These are phyloP conservation scores for Notoglanidium macrostoma DNA, from an alignment of 2,797 vertebrate species.

Conservation along the genomic window DNA sequence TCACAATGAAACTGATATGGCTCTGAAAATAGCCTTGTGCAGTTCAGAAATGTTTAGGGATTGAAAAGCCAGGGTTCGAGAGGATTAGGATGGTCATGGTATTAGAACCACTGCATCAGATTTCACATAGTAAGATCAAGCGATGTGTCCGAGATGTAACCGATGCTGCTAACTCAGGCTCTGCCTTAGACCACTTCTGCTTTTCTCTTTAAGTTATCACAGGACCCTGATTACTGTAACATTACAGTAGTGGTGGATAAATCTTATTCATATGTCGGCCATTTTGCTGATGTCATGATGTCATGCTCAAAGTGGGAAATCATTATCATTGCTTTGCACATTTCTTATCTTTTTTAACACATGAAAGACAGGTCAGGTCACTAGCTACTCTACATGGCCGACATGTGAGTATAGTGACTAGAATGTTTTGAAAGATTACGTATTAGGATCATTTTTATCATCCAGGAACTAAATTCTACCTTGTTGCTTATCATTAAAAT, in stretches of 20 bases:
- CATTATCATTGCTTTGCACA: neutral
- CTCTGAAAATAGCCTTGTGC: slow-evolving; percentile 69
- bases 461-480: neutral
- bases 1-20: slow-evolving; percentile 69
- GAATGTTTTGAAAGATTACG: neutral
- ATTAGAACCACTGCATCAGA: slow-evolving; percentile 10
- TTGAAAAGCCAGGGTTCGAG: slow-evolving; percentile 41
- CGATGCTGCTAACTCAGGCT: neutral
- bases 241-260: neutral
- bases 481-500: neutral
- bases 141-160: neutral
- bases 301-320: neutral
- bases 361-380: neutral
- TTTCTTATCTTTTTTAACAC: neutral
- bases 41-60: slow-evolving; percentile 72
- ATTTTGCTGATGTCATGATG: slow-evolving; percentile 1
- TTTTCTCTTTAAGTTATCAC: neutral
- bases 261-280: neutral
- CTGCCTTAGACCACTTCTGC: neutral
- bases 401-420: neutral
- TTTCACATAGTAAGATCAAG: slow-evolving; percentile 17
- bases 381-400: neutral
- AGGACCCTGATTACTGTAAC: neutral
- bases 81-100: slow-evolving; percentile 7
- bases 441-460: neutral